Evolutionary conservation across 2,113 vertebrate species (phyloP).

Genomic region (Amblyopsis rosae): DNA sequence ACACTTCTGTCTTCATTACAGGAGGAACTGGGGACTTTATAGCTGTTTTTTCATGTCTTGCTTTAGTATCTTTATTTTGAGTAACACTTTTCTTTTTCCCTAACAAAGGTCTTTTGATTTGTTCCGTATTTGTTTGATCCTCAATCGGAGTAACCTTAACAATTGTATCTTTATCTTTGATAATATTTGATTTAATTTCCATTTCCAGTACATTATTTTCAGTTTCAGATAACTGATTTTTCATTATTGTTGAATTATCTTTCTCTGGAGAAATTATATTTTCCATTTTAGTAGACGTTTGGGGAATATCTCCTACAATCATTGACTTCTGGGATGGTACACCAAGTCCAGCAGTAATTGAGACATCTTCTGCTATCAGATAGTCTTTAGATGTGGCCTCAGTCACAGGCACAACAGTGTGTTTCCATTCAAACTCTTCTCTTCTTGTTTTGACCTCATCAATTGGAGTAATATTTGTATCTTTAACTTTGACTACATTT

Average conservation of each 20-base stretch:
- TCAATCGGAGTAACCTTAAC: neutral
- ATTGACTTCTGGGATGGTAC: neutral
- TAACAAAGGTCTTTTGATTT: neutral
- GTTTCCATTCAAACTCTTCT: neutral
- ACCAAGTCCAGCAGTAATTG: neutral
- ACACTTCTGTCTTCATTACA: too few species aligned
- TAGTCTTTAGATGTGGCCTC: too few species aligned
- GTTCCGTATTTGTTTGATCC: neutral
- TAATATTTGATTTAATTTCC: too few species aligned
- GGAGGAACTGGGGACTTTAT: neutral
- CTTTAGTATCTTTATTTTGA: neutral
- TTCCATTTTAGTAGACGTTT: neutral
- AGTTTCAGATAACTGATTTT: too few species aligned
- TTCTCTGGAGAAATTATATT: neutral
- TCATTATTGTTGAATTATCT: too few species aligned
- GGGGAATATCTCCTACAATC: neutral
- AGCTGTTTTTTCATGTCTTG: neutral
- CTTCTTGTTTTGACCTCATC: neutral
- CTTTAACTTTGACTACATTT: neutral
- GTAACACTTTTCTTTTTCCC: too few species aligned
- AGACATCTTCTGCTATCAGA: neutral
- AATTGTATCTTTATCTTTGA: neutral
- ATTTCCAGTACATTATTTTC: too few species aligned
- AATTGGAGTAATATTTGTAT: neutral
- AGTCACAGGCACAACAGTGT: too few species aligned